Conservation (phyloP, 2,888 invertebrate genomes). For the Micoletzkya japonica region DNA sequence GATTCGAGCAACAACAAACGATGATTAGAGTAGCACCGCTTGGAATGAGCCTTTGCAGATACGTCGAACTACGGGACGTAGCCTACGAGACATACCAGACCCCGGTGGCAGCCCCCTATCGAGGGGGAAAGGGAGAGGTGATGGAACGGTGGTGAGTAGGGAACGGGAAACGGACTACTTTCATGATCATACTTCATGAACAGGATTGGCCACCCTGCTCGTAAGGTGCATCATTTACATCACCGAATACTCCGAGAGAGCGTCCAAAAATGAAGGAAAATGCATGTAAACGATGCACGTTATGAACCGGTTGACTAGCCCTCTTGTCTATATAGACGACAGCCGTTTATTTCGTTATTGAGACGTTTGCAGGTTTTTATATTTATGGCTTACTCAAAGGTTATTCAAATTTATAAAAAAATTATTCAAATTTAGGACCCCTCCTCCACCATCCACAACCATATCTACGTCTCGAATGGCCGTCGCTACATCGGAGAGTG, state of each 20-base stretch:
- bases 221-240: no score
- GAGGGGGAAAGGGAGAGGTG: conserved; percentile 19
- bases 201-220: no score
- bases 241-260: no score
- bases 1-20: background rate
- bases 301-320: no score
- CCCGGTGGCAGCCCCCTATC: background rate
- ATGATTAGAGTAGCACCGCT: background rate
- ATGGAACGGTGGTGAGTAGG: conserved; percentile 28
- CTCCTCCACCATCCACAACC: background rate
- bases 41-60: conserved; percentile 28
- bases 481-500: conserved; percentile 45
- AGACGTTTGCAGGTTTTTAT: background rate
- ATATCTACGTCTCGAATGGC: conserved; percentile 38
- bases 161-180: no score
- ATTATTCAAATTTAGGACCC: background rate
- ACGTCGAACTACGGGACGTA: conserved; percentile 40
- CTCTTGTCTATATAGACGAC: no score
- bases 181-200: no score
- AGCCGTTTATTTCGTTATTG: background rate
- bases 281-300: no score
- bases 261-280: no score
- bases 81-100: conserved; percentile 30
- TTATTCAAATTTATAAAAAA: background rate
- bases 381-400: background rate